Base-by-base conservation (phyloP, 2,113 vertebrate species). In the Epinephelus moara region DNA sequence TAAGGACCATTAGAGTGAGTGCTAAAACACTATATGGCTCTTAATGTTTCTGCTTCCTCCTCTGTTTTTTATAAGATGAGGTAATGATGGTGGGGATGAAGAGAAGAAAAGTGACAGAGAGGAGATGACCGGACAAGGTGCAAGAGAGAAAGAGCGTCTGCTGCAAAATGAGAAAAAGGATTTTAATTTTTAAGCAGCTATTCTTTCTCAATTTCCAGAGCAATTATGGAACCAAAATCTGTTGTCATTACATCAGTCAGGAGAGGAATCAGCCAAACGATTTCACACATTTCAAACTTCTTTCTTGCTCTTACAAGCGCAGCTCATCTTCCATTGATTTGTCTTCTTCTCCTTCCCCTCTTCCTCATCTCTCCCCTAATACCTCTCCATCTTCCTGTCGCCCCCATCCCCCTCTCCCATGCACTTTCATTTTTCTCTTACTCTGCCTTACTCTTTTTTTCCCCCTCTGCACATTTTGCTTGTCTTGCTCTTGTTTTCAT, bases 151-250 rank as follows among this genome's bases (percentile, higher is more conserved):
- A 56, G 8, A 53, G 33, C 19, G 0, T 11, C 6, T 5, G 27
- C 25, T 59, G 61, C 25, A 10, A 55, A 68, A 74, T 40, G 49
- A 45, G 52, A 27, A 37, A 33, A 14, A 7, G 7, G 33, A 21
- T 64, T 78, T 85, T 0, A 71, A 91, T 85, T 50, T 84, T 84
- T 75, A 62, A 89, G 64, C 53, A 87, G 87, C 47, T 82, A 57
- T 89, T 91, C 66, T 85, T 82, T 77, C 60, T 66, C 47, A 18
- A 82, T 73, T 75, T 72, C 25, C 19, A 4, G 23, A 13, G 42
- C 86, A 68, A 81, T 91, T 30, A 56, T 0, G n/a, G 13, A 73
- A 40, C 19, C 5, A n/a, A 68, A 70, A 55, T 83, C 15, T 18
- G 19, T 55, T 56, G 21, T 69, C 76, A 1, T 69, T 17, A 18